Evolutionary conservation across 2,797 vertebrate genomes (phyloP), one percentile per base, ranked within the genome.

Genomic region (Amblyopsis hoosieri): DNA sequence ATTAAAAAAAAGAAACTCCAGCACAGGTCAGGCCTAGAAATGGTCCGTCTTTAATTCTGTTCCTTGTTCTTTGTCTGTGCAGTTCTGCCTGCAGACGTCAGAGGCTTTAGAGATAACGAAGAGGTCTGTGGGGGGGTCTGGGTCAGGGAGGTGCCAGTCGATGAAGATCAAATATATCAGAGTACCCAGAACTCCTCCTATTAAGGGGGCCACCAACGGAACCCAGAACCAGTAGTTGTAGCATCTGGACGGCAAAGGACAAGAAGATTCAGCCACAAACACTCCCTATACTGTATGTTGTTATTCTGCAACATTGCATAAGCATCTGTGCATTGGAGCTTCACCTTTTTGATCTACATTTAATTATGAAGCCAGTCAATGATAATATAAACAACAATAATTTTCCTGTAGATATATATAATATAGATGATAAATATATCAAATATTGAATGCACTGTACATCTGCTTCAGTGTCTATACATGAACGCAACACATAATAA

Each of bases 171-270:
- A 56, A 73, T 95, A 95, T 3, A 93, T 57, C 0, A 59, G 54
- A 0, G 83, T 67, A 1, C 94, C 95, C 0, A 92, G 2, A 0
- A 91, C 3, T 0, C 77, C 85, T 0, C 95, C 94, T 0, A 94
- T 1, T 77, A 83, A 76, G 0, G 95, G 95, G 1, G 93, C 95
- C 66, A 94, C 86, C 55, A 95, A 0, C 0, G 94, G 95, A 0
- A 95, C 91, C 95, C 95, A 96, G 89, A 95, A 96, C 91, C 92
- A 95, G 80, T 91, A 85, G 66, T 88, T 81, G 60, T 88, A 92
- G 68, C 92, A 93, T 80, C 94, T 95, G 83, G 23, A 59, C 65
- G 78, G 2, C 11, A 69, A 55, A 12, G 23, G 23, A 23, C 23
- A 23, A 15, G 15, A 14, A 4, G 8, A 7, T 3, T 15, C 10